These are phyloP conservation scores for Ageneiosus marmoratus DNA, from an alignment of 2,113 vertebrate species.

Conservation along the genomic window DNA sequence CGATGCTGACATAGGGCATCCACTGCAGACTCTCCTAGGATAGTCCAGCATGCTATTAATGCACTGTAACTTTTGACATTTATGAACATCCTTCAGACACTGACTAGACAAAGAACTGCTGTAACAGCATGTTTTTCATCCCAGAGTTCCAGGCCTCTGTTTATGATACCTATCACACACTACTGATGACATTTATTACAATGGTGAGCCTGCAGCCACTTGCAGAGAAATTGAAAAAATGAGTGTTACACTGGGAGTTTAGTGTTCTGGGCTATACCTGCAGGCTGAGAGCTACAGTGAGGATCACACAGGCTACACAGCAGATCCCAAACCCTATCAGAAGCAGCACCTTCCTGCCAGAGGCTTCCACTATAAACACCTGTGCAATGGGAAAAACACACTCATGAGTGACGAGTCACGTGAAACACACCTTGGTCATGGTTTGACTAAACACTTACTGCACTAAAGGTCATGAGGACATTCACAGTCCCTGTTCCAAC, in stretches of 20 bases:
- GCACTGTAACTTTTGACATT: constrained; percentile 11
- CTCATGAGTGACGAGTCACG: not conserved
- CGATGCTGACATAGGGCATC: constrained; percentile 90
- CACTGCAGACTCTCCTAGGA: constrained; percentile 71
- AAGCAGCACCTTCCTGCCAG: constrained; percentile 81
- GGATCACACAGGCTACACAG: constrained; percentile 73
- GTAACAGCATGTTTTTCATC: constrained; percentile 36
- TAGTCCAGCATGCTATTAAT: constrained; percentile 38
- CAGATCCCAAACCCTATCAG: constrained; percentile 85
- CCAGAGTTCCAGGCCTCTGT: constrained; percentile 24
- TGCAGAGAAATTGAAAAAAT: constrained; percentile 30
- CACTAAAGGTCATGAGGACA: constrained; percentile 81
- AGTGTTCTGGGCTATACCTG: constrained; percentile 73
- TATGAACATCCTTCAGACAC: constrained; percentile 39
- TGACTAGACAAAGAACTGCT: constrained; percentile 31
- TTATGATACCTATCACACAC: constrained; percentile 34
- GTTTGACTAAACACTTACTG: constrained; percentile 72
- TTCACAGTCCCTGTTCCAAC: constrained; percentile 87
- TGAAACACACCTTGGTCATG: not conserved
- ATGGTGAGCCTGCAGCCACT: not conserved
- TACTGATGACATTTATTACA: constrained; percentile 32
- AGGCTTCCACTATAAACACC: constrained; percentile 87
- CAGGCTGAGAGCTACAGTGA: constrained; percentile 80
- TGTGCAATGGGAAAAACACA: constrained; percentile 61
- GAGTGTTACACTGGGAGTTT: not conserved